A percentile compares a stretch with the other conserved stretches of the same genome.
Evolutionary conservation across 2,797 vertebrate species (phyloP).

Genomic region (Neosilurus hyrtlii): DNA sequence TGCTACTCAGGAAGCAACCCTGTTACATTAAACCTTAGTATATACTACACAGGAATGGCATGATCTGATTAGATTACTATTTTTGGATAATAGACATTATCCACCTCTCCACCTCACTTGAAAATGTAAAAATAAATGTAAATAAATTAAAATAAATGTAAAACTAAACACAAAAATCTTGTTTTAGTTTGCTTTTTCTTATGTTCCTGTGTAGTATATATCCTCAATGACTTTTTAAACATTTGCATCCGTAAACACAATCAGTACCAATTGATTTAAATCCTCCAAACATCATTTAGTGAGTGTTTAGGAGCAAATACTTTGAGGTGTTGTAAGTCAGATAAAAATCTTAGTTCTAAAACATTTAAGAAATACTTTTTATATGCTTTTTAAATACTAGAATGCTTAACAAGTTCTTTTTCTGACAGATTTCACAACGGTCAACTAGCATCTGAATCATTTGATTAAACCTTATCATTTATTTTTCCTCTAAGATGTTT

Average conservation of each 20-base stretch:
- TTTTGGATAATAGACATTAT: too few relatives aligned
- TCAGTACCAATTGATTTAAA: conserved; percentile 20
- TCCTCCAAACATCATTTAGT: background rate
- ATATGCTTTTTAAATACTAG: too few relatives aligned
- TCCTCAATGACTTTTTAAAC: background rate
- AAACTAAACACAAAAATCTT: too few relatives aligned
- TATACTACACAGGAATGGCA: too few relatives aligned
- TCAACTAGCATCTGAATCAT: background rate
- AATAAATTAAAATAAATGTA: too few relatives aligned
- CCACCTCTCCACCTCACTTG: too few relatives aligned
- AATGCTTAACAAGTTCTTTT: too few relatives aligned
- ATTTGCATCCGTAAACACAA: background rate
- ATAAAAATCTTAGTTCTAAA: background rate
- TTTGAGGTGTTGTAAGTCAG: background rate
- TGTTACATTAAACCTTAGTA: background rate
- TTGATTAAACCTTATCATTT: background rate
- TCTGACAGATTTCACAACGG: background rate
- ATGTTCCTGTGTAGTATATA: too few relatives aligned
- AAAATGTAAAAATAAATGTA: too few relatives aligned
- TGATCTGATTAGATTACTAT: too few relatives aligned
- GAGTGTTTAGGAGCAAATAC: background rate
- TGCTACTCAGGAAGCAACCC: background rate
- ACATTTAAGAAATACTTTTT: too few relatives aligned
- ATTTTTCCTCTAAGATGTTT: background rate
- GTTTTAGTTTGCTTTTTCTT: too few relatives aligned